These are phyloP conservation scores for Temnothorax ravouxi DNA, from an alignment of 2,888 invertebrate species.

Conservation along the genomic window DNA sequence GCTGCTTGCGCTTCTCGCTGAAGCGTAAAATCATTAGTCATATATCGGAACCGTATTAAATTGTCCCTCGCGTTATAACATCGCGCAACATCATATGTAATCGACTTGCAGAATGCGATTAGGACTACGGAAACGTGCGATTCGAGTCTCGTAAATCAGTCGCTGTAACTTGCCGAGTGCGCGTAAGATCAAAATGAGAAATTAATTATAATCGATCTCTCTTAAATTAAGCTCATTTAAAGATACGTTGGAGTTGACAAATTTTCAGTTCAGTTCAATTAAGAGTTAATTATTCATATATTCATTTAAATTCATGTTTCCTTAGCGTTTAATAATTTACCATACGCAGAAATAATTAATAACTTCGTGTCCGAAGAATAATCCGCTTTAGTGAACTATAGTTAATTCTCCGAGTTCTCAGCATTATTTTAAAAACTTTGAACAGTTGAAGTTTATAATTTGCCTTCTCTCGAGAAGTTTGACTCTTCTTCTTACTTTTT, in stretches of 20 bases:
- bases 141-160: conserved; percentile 5
- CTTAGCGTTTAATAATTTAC: neutral
- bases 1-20: neutral
- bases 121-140: conserved; percentile 18
- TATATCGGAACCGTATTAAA: conserved; percentile 11
- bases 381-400: conserved; percentile 12
- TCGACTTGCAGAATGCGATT: neutral
- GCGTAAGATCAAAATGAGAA: neutral
- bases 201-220: conserved; percentile 7
- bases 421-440: conserved; percentile 4
- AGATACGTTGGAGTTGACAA: neutral
- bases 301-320: neutral
- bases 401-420: conserved; percentile 6
- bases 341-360: conserved; percentile 10
- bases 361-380: neutral
- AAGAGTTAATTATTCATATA: neutral
- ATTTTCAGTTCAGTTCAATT: neutral
- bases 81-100: neutral
- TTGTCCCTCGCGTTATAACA: conserved; percentile 5
- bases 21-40: conserved; percentile 9
- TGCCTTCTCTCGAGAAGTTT: neutral
- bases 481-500: conserved; percentile 1
- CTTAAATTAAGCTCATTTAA: neutral
- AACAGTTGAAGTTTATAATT: conserved; percentile 15
- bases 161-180: neutral